Evolutionary conservation across 2,888 invertebrate species (phyloP).

Genomic region (Acanthosoma haemorrhoidale): DNA sequence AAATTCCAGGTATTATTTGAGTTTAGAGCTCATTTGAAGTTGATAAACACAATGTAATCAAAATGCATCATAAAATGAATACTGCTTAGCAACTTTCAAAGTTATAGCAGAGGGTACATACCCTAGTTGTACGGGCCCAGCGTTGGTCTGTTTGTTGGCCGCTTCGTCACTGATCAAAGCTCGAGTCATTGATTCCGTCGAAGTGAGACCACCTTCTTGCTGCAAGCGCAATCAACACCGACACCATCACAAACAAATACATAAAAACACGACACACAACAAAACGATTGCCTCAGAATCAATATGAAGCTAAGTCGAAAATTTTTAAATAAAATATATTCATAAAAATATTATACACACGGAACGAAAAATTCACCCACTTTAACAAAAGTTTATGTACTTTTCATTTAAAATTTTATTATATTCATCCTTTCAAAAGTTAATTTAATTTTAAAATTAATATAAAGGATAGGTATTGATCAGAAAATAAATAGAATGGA

Average conservation of each 20-base stretch:
- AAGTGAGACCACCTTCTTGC: constrained; percentile 87
- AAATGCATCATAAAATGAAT: constrained; percentile 2
- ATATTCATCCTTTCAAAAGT: too few species aligned
- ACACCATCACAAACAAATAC: constrained; percentile 35
- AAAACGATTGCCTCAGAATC: constrained; percentile 3
- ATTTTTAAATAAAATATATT: not conserved
- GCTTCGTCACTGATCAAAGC: constrained; percentile 90
- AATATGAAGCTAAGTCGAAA: constrained; percentile 1
- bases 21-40: too few species aligned
- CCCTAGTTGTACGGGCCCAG: constrained; percentile 92
- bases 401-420: too few species aligned
- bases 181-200: constrained; percentile 92
- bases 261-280: constrained; percentile 23
- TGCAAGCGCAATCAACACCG: constrained; percentile 45
- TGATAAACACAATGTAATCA: too few species aligned
- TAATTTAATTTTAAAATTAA: too few species aligned
- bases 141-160: constrained; percentile 67
- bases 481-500: too few species aligned
- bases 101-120: constrained; percentile 60
- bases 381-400: too few species aligned
- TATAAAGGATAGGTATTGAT: too few species aligned
- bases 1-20: too few species aligned
- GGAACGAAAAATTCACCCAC: too few species aligned
- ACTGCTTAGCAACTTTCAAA: constrained; percentile 9
- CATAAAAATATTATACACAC: too few species aligned